These are phyloP conservation scores for Colinus virginianus DNA, from an alignment of 2,113 vertebrate genomes.

Conservation along the genomic window DNA sequence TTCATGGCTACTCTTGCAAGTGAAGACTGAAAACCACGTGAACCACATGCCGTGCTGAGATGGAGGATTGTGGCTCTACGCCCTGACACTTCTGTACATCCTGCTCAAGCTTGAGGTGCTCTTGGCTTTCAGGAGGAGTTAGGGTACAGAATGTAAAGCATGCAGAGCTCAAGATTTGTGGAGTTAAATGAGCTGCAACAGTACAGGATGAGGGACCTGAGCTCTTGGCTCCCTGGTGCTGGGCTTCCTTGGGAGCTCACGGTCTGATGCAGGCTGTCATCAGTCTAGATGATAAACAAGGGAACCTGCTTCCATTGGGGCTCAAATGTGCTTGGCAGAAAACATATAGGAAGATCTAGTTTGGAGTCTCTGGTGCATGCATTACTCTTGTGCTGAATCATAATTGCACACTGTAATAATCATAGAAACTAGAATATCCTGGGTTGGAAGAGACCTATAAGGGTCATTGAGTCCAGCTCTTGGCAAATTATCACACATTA, in stretches of 20 bases:
- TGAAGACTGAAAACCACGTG: not conserved
- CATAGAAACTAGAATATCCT: not conserved
- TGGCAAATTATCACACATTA: too few relatives aligned
- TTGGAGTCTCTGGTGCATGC: not conserved
- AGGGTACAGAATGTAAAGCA: not conserved
- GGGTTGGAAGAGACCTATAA: too few relatives aligned
- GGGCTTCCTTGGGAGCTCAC: not conserved
- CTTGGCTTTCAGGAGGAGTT: not conserved
- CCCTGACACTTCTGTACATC: not conserved
- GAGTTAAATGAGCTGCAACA: not conserved
- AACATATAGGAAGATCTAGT: not conserved
- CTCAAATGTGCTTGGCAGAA: not conserved
- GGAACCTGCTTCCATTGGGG: not conserved
- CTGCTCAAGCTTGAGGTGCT: not conserved
- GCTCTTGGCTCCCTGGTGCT: not conserved
- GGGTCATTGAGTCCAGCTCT: too few relatives aligned
- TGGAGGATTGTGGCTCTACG: not conserved
- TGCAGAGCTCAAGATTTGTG: not conserved
- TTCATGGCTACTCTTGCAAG: not conserved
- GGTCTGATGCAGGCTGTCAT: rapidly evolving
- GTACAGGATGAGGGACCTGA: not conserved
- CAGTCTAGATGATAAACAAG: not conserved
- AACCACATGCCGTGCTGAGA: not conserved
- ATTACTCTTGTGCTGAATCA: not conserved
- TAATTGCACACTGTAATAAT: not conserved